Evolutionary conservation across 2,113 vertebrate species (phyloP).

Genomic region (Psephotus haematonotus): DNA sequence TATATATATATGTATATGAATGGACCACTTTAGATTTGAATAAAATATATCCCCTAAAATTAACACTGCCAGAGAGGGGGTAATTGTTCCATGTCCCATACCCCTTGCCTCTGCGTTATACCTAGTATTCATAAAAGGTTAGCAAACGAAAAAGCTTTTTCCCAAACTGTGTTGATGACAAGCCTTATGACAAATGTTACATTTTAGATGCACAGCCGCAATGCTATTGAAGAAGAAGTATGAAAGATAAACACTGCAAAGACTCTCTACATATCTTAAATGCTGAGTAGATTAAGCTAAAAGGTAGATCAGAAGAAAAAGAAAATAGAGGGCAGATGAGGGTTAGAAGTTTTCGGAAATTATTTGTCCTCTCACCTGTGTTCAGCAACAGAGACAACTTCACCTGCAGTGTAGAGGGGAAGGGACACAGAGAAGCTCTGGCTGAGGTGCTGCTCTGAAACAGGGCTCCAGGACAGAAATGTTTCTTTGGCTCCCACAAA

Average conservation of each 20-base stretch:
- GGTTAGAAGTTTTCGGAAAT: not conserved
- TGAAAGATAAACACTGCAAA: not conserved
- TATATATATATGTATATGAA: not conserved
- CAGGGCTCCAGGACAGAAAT: not conserved
- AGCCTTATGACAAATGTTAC: not conserved
- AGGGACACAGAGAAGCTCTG: not conserved
- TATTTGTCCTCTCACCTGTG: not conserved
- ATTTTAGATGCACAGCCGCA: not conserved
- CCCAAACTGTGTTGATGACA: not conserved
- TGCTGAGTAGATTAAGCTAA: not conserved
- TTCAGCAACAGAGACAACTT: not conserved
- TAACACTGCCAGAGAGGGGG: not conserved
- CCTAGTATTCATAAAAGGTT: not conserved
- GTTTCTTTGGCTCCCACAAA: not conserved
- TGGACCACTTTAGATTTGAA: not conserved
- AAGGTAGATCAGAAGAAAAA: not conserved
- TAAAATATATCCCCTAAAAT: not conserved
- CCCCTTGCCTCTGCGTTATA: not conserved
- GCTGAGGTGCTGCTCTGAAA: not conserved
- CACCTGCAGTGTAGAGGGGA: not conserved
- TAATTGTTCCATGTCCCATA: not conserved
- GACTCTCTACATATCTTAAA: not conserved
- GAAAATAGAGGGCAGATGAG: not conserved
- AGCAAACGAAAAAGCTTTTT: not conserved
- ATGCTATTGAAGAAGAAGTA: not conserved